Evolutionary conservation across 2,888 invertebrate species (phyloP), one percentile per base, ranked within the genome.

Genomic region (Pogonocherus hispidulus): DNA sequence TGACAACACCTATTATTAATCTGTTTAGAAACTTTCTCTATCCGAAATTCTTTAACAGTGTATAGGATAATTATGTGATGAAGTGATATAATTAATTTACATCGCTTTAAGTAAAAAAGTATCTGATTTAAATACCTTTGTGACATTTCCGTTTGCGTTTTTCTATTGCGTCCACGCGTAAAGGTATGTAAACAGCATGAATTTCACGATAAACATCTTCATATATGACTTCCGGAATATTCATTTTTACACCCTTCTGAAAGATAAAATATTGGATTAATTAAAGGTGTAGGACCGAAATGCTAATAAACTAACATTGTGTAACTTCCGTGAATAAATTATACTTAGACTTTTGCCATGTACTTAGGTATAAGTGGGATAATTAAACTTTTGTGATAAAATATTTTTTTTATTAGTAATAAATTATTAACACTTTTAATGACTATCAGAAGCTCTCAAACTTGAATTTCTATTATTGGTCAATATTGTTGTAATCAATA

Each of bases 1-100:
- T n/a, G n/a, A n/a, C n/a, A n/a, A n/a, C n/a, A 27, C 27, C 27
- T 27, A 27, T 27, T 27, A 27, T 27, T 27, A 27, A 27, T 27
- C 8, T 27, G 27, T 27, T 27, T n/a, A n/a, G 8, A 27, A 27
- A 27, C 27, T 41, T 41, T 41, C n/a, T n/a, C 41, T 41, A 14
- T 41, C 14, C 14, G 2, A 14, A 14, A 3, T 14, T 41, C 41
- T 41, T n/a, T 14, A 41, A 6, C 1, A 14, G 14, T 41, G 11
- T n/a, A 41, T 41, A n/a, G n/a, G 41, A 41, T 41, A 41, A 41
- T 41, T 41, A 14, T 41, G 41, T 41, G 41, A 16, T 41, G 41
- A 41, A 16, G 41, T 41, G n/a, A 41, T n/a, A 41, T 41, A 41
- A 41, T 41, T 41, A n/a, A 41, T 41, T 41, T 14, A 2, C n/a